Evolutionary conservation across 2,888 invertebrate species (phyloP), one percentile per base, ranked within the genome.

Genomic region (Hypolimnas misippus): DNA sequence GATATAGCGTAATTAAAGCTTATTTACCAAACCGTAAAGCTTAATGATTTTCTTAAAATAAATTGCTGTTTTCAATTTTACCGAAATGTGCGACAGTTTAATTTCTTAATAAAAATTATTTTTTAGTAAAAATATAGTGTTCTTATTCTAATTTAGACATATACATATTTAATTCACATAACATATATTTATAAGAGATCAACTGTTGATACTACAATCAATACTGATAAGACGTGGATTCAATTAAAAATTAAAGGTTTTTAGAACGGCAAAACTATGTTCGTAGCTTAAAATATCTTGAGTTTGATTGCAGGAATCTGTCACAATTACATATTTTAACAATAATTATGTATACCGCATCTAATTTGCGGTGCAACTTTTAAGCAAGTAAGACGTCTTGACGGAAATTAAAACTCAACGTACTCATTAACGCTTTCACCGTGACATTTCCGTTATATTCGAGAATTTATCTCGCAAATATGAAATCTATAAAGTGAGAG

Each of bases 401-500:
- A 77, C 76, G 81, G 78, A 84, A 85, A 86, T 87, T 84, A 86
- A 87, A 86, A 87, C 79, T 83, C 79, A 79, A 77, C 76, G 82
- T 78, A 73, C 79, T 83, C 83, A 87, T 89, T 87, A 87, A 76
- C 75, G 81, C 90, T 90, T 90, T 90, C 90, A 78, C 89, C 79
- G 67, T 64, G 69, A 72, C 74, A 77, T 84, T 86, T 85, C 87
- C 84, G 86, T 85, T 85, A 84, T 75, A 79, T 80, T 80, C 79
- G 70, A 73, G 76, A 76, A 82, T 81, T 66, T 83, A 83, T 81
- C 76, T 79, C 76, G 81, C 77, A 77, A 84, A 82, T 77, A 82
- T 78, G 71, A 76, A 80, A 81, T 79, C 76, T 81, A 79, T 79
- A 81, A 61, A 62, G 66, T 53, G 72, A 75, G 73, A 73, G 77